Evolutionary conservation across 1,140 invertebrate genomes (phyloP), one percentile per base, ranked within the genome.

Genomic region (Rhyacophila brunnea): DNA sequence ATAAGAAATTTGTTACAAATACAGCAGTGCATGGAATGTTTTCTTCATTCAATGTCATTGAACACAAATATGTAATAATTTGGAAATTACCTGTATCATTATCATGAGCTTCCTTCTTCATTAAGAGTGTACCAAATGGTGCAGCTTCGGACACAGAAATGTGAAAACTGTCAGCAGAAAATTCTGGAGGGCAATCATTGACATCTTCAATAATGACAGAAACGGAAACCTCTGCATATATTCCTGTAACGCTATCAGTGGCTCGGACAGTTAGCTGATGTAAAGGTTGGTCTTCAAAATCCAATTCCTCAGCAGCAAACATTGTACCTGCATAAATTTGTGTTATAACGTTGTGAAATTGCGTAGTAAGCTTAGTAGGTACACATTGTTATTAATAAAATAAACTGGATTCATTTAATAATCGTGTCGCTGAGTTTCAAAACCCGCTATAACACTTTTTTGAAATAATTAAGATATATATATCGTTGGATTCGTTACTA

Each of bases 101-200:
- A 70, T 95, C 93, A 35, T 79, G 80, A 0, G 91, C 88, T 11
- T 74, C 71, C 14, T 95, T 85, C 71, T 83, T 84, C 0, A 92
- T 73, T 34, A 93, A 75, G 9, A 83, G 79, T 1, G 87, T 85
- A 11, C 91, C 91, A 69, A 91, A 85, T 9, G 86, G 77, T 4
- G 86, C 81, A 6, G 89, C 87, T 74, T 95, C 92, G 0, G 89
- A 88, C 7, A 95, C 78, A 0, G 87, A 86, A 14, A 90, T 82
- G 54, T 90, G 91, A 75, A 94, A 94, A 20, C 84, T 85, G 66
- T 89, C 87, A 57, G 86, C 82, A 15, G 81, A 77, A 67, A 95
- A 94, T 70, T 86, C 83, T 2, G 91, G 91, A 28, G 87, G 82
- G 68, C 88, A 89, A 73, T 93, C 91, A 70, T 95, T 95, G 3